Conservation (phyloP, 2,113 vertebrate species). For the Cebidichthys violaceus region DNA sequence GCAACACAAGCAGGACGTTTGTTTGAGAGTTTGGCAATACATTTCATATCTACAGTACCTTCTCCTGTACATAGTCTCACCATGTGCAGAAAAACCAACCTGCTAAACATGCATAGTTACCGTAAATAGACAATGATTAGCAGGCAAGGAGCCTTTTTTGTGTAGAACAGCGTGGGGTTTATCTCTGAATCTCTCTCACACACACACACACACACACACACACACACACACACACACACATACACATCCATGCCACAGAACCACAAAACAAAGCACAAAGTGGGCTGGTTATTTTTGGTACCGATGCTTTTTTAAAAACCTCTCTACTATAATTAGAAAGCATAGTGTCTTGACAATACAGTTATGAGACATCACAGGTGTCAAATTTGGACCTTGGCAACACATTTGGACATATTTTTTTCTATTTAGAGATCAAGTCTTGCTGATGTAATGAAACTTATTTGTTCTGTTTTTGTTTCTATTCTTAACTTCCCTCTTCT, state of each 20-base stretch:
- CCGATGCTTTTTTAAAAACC: conserved; percentile 11
- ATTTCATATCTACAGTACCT: conserved; percentile 19
- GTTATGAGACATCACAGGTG: conserved; percentile 11
- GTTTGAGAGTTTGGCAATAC: conserved; percentile 13
- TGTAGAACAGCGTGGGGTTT: conserved; percentile 24
- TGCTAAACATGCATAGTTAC: conserved; percentile 60
- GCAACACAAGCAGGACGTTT: background rate
- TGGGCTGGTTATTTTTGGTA: conserved; percentile 57
- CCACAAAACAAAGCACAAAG: conserved; percentile 42
- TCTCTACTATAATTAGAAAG: conserved; percentile 37
- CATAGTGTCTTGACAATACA: conserved; percentile 6
- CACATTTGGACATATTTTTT: conserved; percentile 18
- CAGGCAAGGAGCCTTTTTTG: conserved; percentile 35
- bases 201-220: background rate
- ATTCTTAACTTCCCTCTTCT: conserved; percentile 6
- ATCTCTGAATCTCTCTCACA: conserved; percentile 8
- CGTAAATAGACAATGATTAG: conserved; percentile 60
- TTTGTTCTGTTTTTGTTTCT: conserved; percentile 1
- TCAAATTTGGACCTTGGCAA: conserved; percentile 16
- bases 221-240: conserved; percentile 1
- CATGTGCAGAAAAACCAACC: conserved; percentile 34
- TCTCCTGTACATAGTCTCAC: conserved; percentile 3
- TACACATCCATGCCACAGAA: background rate
- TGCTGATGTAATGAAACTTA: conserved; percentile 3
- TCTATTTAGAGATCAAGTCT: conserved; percentile 36